Evolutionary conservation across 2,113 vertebrate genomes (phyloP).

Genomic region (Scomber japonicus): DNA sequence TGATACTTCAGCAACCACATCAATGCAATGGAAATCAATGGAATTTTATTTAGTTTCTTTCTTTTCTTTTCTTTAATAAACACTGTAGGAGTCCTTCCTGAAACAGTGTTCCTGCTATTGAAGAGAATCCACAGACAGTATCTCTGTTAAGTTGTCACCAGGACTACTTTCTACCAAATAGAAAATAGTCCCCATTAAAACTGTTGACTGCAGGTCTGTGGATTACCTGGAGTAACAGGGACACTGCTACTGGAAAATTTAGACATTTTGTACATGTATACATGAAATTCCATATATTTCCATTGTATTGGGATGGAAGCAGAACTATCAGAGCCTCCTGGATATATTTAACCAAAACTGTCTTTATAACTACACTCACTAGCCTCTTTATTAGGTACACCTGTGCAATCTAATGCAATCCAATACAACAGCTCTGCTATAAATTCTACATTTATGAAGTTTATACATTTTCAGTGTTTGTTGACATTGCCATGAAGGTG

Average conservation of each 20-base stretch:
- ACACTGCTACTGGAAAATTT: too few species aligned
- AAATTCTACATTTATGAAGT: too few species aligned
- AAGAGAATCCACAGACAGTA: not conserved
- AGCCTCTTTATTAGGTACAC: too few species aligned
- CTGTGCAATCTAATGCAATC: too few species aligned
- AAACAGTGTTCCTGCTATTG: not conserved
- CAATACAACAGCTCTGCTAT: too few species aligned
- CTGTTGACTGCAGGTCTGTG: not conserved
- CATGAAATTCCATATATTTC: not conserved
- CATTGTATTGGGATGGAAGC: not conserved
- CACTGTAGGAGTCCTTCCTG: too few species aligned
- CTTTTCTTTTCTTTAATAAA: too few species aligned
- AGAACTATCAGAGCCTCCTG: not conserved
- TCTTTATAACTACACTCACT: too few species aligned
- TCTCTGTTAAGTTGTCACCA: not conserved
- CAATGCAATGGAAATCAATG: not conserved
- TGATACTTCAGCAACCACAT: not conserved
- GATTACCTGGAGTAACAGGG: not conserved
- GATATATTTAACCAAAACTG: not conserved
- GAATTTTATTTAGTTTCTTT: too few species aligned
- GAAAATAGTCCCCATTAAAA: not conserved
- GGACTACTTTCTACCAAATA: not conserved
- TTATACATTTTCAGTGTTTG: too few species aligned
- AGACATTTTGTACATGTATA: too few species aligned
- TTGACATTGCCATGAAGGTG: too few species aligned